Conservation (phyloP, 2,888 invertebrate genomes). For the Tricholauxania praeusta region DNA sequence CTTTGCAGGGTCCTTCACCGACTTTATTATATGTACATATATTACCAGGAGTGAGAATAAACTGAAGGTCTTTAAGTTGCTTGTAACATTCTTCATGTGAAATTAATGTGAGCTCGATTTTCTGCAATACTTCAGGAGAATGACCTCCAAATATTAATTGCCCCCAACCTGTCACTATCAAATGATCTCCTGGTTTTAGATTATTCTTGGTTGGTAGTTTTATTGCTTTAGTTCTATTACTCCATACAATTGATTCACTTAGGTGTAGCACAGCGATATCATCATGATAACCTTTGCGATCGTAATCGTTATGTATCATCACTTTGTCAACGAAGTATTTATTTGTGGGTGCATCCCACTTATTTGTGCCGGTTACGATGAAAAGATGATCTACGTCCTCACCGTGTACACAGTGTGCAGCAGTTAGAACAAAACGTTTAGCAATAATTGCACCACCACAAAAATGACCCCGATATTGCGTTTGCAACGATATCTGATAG, state of each 20-base stretch:
- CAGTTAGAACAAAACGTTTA: slow-evolving; percentile 54
- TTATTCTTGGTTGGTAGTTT: slow-evolving; percentile 69
- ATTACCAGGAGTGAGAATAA: slow-evolving; percentile 68
- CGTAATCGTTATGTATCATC: slow-evolving; percentile 57
- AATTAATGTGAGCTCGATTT: too few species aligned
- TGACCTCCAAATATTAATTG: too few species aligned
- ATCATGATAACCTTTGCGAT: slow-evolving; percentile 65
- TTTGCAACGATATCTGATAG: slow-evolving; percentile 63
- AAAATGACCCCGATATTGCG: slow-evolving; percentile 50
- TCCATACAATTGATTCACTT: slow-evolving; percentile 70
- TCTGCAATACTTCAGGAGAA: too few species aligned
- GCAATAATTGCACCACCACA: slow-evolving; percentile 61
- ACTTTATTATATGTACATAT: slow-evolving; percentile 71
- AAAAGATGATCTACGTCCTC: slow-evolving; percentile 47
- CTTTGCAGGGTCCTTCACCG: slow-evolving; percentile 69
- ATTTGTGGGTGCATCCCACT: slow-evolving; percentile 48
- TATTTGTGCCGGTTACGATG: slow-evolving; percentile 57
- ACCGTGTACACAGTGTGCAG: slow-evolving; percentile 59
- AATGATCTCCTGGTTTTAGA: too few species aligned
- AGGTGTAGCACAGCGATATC: slow-evolving; percentile 78
- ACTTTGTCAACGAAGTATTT: slow-evolving; percentile 52
- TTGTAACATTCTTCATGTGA: slow-evolving; percentile 65
- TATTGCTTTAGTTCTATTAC: slow-evolving; percentile 70
- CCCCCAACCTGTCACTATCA: too few species aligned
- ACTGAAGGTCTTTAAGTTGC: slow-evolving; percentile 59